Conservation (phyloP, 2,113 vertebrate species). For the Murina feae region DNA sequence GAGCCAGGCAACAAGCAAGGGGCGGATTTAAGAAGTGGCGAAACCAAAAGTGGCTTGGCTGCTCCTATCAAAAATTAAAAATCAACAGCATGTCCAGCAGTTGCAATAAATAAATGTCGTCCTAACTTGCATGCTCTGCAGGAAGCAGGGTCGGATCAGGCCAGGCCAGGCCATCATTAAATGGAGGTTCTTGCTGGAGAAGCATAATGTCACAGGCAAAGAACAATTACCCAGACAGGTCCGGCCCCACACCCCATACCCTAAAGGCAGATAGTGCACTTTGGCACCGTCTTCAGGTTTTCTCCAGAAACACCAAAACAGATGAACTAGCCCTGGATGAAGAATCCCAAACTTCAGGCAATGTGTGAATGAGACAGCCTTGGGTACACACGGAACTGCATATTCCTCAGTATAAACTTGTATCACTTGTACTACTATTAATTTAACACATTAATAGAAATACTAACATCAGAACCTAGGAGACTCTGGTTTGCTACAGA, state of each 20-base stretch:
- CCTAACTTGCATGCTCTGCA: neutral
- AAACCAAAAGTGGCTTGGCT: slow-evolving; percentile 52
- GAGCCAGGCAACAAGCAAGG: slow-evolving; percentile 50
- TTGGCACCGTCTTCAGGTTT: neutral
- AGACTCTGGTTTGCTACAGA: neutral
- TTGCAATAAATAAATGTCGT: slow-evolving; percentile 22
- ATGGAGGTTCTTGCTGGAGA: neutral
- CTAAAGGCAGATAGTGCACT: neutral
- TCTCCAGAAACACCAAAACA: neutral
- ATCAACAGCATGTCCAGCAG: neutral
- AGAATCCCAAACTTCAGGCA: slow-evolving; percentile 3
- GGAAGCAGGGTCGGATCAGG: slow-evolving; percentile 26
- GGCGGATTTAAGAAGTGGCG: slow-evolving; percentile 43
- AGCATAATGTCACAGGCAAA: neutral
- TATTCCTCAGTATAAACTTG: neutral
- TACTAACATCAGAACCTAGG: neutral
- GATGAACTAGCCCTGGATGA: neutral
- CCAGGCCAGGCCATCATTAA: neutral
- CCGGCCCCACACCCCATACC: neutral
- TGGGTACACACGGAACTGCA: neutral
- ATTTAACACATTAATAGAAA: neutral
- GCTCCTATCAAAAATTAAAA: slow-evolving; percentile 40
- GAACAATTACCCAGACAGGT: neutral
- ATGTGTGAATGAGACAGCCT: neutral
- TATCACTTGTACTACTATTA: neutral